These are phyloP conservation scores for Brachyistius frenatus DNA, from an alignment of 2,113 vertebrate species.

Conservation along the genomic window DNA sequence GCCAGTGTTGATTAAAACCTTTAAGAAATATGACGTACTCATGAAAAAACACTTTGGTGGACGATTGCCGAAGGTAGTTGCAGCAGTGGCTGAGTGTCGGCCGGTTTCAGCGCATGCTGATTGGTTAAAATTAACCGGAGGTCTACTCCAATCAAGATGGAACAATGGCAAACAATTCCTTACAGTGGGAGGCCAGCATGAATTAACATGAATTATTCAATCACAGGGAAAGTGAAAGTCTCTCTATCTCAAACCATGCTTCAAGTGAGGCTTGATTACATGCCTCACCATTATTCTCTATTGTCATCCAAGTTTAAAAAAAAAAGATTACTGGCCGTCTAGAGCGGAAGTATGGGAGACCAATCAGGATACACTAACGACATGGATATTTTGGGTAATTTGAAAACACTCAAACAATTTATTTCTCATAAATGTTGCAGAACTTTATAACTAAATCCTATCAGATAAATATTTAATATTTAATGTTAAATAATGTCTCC, in stretches of 20 bases:
- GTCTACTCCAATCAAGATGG: too few relatives aligned
- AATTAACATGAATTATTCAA: background rate
- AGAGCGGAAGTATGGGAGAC: conserved; percentile 38
- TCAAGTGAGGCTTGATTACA: conserved; percentile 8
- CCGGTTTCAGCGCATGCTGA: too few relatives aligned
- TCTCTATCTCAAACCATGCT: background rate
- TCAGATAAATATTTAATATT: background rate
- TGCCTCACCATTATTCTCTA: conserved; percentile 34
- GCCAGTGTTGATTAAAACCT: too few relatives aligned
- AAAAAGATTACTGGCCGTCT: conserved; percentile 3
- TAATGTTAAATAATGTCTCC: background rate
- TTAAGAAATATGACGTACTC: too few relatives aligned
- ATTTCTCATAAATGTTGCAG: background rate
- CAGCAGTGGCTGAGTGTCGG: too few relatives aligned
- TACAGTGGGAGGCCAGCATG: too few relatives aligned
- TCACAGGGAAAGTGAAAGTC: background rate
- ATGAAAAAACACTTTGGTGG: too few relatives aligned
- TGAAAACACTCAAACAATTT: background rate
- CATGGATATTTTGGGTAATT: background rate
- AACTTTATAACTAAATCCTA: background rate
- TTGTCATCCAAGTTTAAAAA: conserved; percentile 21
- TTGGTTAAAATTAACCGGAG: too few relatives aligned
- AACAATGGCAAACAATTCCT: too few relatives aligned
- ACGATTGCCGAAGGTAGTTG: too few relatives aligned
- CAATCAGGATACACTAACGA: conserved; percentile 36